Evolutionary conservation across 92 coral and sea anemone species (phyloP).

Genomic region (Zoanthus sansibaricus): DNA sequence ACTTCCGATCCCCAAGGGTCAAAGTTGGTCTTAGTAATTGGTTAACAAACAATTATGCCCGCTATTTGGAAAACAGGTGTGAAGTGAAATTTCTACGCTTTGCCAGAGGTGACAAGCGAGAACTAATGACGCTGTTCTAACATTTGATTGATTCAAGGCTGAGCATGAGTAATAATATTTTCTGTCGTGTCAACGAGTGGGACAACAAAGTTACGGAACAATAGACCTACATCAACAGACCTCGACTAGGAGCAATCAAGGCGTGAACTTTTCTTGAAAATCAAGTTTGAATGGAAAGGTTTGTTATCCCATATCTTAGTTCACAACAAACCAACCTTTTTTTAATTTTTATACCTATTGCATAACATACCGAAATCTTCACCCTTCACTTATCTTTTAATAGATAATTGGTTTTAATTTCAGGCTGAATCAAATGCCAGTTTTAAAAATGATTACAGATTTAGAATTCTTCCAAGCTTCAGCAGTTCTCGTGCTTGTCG

Average conservation of each 20-base stretch:
- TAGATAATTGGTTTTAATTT: not conserved
- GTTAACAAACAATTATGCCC: not conserved
- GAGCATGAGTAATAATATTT: no score
- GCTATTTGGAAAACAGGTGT: not conserved
- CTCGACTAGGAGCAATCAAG: no score
- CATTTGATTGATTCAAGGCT: not conserved
- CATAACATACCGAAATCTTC: not conserved
- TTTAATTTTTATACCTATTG: not conserved
- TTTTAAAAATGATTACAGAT: constrained; percentile 25
- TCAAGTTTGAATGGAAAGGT: constrained; percentile 14
- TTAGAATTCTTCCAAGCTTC: not conserved
- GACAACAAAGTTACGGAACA: no score
- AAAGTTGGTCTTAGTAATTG: not conserved
- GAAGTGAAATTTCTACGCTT: not conserved
- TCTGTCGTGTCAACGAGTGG: no score
- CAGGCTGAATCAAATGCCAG: constrained; percentile 6
- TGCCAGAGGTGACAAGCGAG: not conserved
- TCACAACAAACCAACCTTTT: no score
- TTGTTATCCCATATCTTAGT: not conserved
- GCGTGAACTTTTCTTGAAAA: not conserved
- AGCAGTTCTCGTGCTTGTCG: not conserved
- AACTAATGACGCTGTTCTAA: not conserved
- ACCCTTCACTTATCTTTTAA: not conserved
- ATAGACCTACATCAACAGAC: no score
- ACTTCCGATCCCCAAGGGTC: not conserved